Conservation (phyloP, 2,113 vertebrate species). For the Paralichthys olivaceus region DNA sequence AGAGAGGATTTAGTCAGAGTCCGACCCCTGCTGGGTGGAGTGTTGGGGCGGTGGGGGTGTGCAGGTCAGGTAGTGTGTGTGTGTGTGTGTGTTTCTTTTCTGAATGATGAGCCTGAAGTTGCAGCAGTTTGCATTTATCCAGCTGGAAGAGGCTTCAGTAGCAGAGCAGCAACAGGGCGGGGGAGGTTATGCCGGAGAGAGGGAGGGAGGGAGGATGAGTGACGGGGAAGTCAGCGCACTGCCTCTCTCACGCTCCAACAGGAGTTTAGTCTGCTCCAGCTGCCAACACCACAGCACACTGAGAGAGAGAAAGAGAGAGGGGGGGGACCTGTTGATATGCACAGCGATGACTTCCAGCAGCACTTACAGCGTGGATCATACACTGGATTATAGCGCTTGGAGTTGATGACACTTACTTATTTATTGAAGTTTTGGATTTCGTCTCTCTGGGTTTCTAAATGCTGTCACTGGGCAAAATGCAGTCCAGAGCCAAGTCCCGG, state of each 20-base stretch:
- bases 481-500: constrained; percentile 80
- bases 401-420: constrained; percentile 34
- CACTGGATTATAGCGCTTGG: constrained; percentile 22
- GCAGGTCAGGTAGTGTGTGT: constrained; percentile 71
- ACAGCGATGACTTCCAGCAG: constrained; percentile 44
- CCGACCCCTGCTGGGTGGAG: constrained; percentile 71
- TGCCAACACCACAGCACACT: constrained; percentile 46
- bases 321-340: constrained; percentile 47
- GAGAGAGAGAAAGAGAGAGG: constrained; percentile 7
- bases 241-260: constrained; percentile 80
- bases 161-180: constrained; percentile 65
- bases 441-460: constrained; percentile 47
- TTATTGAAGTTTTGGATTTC: constrained; percentile 20
- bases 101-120: constrained; percentile 79
- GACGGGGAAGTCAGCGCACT: constrained; percentile 66
- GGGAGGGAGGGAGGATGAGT: constrained; percentile 56
- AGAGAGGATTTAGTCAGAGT: constrained; percentile 61
- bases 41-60: constrained; percentile 27
- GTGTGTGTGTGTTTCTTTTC: constrained; percentile 32
- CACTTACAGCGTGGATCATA: constrained; percentile 26
- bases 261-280: constrained; percentile 75
- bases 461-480: constrained; percentile 78
- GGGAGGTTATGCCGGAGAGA: constrained; percentile 57
- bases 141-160: constrained; percentile 75
- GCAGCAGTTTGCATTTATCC: constrained; percentile 81